Conservation (phyloP, 2,113 vertebrate genomes). For the Hippocampus abdominalis region DNA sequence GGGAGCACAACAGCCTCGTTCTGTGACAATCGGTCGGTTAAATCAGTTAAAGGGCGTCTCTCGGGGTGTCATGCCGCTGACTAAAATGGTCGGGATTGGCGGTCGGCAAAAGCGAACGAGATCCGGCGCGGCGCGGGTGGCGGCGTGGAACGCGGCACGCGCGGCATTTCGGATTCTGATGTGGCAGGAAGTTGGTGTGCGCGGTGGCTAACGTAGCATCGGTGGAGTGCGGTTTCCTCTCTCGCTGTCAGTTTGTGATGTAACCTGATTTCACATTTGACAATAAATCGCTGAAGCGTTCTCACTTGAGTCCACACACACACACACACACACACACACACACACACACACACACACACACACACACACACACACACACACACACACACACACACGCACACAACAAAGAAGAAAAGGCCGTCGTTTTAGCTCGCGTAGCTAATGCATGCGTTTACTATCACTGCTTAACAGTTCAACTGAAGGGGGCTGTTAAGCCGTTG, state of each 20-base stretch:
- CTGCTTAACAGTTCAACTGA: slow-evolving; percentile 62
- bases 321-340: neutral
- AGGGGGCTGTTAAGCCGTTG: slow-evolving; percentile 53
- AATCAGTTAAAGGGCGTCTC: slow-evolving; percentile 65
- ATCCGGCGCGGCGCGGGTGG: slow-evolving; percentile 50
- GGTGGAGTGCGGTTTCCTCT: slow-evolving; percentile 60
- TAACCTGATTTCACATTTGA: slow-evolving; percentile 39
- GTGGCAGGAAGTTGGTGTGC: slow-evolving; percentile 57
- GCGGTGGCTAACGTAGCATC: slow-evolving; percentile 25
- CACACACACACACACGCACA: neutral
- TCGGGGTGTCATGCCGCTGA: slow-evolving; percentile 64
- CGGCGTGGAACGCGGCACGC: slow-evolving; percentile 39
- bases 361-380: neutral
- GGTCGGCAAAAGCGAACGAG: slow-evolving; percentile 58
- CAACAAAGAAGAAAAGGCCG: slow-evolving; percentile 26
- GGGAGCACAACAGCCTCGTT: neutral
- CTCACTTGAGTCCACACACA: neutral
- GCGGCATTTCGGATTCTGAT: slow-evolving; percentile 48
- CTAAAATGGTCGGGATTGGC: slow-evolving; percentile 69
- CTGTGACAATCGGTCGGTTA: slow-evolving; percentile 47
- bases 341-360: too few relatives aligned
- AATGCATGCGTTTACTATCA: slow-evolving; percentile 59
- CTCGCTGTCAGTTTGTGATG: slow-evolving; percentile 49
- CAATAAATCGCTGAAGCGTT: neutral
- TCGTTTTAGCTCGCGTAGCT: slow-evolving; percentile 24